These are phyloP conservation scores for Strix uralensis DNA, from an alignment of 2,113 vertebrate genomes.

Conservation along the genomic window DNA sequence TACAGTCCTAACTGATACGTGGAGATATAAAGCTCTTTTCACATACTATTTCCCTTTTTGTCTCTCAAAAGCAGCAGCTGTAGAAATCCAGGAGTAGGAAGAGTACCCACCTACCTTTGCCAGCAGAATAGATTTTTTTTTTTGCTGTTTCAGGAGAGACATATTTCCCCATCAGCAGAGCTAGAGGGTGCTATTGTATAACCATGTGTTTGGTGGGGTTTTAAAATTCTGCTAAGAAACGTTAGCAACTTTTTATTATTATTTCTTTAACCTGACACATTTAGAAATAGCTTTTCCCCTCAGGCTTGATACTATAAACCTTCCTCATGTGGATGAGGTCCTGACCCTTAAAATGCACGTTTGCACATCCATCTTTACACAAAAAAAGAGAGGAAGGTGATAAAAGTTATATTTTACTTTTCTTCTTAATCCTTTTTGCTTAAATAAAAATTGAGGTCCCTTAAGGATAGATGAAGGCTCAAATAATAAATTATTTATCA, in stretches of 20 bases:
- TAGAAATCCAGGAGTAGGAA: neutral
- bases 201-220: neutral
- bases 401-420: neutral
- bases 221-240: neutral
- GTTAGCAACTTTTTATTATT: neutral
- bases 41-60: neutral
- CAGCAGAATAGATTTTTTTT: neutral
- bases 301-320: neutral
- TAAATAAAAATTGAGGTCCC: neutral
- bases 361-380: neutral
- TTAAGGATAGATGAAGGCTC: neutral
- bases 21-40: neutral
- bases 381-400: neutral
- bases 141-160: neutral
- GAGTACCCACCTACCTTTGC: neutral
- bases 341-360: neutral
- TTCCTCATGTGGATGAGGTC: neutral
- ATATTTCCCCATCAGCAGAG: neutral
- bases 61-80: neutral
- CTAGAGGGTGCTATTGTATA: constrained; percentile 66
- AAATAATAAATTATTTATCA: neutral
- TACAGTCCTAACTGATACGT: neutral
- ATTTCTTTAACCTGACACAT: neutral
- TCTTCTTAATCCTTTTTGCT: neutral
- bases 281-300: neutral